Conservation (phyloP, 2,888 invertebrate genomes). For the Alcis repandata region DNA sequence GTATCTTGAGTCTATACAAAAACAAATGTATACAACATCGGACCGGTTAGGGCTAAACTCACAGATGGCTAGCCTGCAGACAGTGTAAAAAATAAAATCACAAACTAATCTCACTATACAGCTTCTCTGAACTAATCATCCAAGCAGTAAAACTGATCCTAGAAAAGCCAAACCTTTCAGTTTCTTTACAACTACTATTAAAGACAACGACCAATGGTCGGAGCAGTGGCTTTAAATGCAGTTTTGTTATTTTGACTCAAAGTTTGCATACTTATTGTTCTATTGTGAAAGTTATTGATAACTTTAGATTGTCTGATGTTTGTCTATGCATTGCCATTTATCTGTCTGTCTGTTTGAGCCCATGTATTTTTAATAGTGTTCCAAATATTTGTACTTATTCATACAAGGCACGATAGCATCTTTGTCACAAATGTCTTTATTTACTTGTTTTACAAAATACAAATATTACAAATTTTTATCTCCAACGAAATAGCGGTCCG, state of each 20-base stretch:
- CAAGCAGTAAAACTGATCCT: background rate
- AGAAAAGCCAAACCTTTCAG: background rate
- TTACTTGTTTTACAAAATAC: slow-evolving; percentile 42
- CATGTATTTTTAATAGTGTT: slow-evolving; percentile 23
- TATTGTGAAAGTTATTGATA: background rate
- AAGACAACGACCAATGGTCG: background rate
- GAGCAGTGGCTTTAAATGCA: background rate
- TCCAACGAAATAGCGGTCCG: background rate
- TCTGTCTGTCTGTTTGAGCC: slow-evolving; percentile 4
- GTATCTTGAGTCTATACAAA: slow-evolving; percentile 46
- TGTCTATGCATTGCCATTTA: background rate
- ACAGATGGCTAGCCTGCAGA: background rate
- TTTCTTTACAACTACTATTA: background rate
- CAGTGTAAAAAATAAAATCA: too few species aligned
- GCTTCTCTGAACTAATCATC: background rate
- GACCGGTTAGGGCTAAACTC: slow-evolving; percentile 1
- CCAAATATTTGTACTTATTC: slow-evolving; percentile 56
- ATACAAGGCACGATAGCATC: slow-evolving; percentile 50
- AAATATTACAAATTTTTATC: background rate
- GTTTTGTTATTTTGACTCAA: background rate
- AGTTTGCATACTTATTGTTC: too few species aligned
- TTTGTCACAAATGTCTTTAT: slow-evolving; percentile 46
- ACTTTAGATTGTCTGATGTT: background rate
- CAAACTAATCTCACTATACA: too few species aligned
- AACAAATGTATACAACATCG: slow-evolving; percentile 32